Conservation (phyloP, 2,797 vertebrate species). For the Scleropages formosus region DNA sequence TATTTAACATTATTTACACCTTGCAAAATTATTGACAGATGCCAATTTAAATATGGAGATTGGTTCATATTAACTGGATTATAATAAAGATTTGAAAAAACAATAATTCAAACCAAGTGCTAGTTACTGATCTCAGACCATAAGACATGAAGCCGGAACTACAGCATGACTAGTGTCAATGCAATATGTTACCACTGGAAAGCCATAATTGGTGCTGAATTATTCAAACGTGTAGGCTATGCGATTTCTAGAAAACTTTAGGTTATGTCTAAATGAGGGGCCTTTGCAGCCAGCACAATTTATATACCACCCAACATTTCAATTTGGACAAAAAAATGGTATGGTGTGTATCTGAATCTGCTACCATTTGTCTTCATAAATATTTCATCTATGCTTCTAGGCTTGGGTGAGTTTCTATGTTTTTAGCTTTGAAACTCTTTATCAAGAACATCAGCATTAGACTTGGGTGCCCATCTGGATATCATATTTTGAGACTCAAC, state of each 20-base stretch:
- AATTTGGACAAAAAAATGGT: conserved; percentile 56
- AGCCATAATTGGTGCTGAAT: not conserved
- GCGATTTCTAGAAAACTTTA: too few species aligned
- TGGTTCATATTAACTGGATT: not conserved
- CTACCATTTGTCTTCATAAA: conserved; percentile 69
- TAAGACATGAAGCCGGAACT: not conserved
- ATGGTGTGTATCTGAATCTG: conserved; percentile 51
- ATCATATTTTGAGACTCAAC: conserved; percentile 7
- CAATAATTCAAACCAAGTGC: conserved; percentile 11
- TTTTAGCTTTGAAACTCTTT: conserved; percentile 54
- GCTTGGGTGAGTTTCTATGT: conserved; percentile 55
- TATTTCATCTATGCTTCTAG: conserved; percentile 66
- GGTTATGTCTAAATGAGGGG: conserved; percentile 5
- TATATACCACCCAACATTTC: conserved; percentile 53
- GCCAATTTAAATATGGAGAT: not conserved
- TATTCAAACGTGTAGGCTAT: not conserved
- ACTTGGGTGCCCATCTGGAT: conserved; percentile 30
- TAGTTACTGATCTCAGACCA: conserved; percentile 8
- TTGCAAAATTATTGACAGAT: not conserved
- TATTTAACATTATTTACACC: not conserved
- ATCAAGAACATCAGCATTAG: conserved; percentile 46
- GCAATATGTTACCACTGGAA: not conserved
- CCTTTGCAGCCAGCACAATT: conserved; percentile 28
- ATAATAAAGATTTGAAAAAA: conserved; percentile 2
- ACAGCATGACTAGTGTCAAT: not conserved